Percentiles rank a stretch among this genome's conserved stretches.
Evolutionary conservation across 2,888 invertebrate genomes (phyloP).

Genomic region (Achlya flavicornis): DNA sequence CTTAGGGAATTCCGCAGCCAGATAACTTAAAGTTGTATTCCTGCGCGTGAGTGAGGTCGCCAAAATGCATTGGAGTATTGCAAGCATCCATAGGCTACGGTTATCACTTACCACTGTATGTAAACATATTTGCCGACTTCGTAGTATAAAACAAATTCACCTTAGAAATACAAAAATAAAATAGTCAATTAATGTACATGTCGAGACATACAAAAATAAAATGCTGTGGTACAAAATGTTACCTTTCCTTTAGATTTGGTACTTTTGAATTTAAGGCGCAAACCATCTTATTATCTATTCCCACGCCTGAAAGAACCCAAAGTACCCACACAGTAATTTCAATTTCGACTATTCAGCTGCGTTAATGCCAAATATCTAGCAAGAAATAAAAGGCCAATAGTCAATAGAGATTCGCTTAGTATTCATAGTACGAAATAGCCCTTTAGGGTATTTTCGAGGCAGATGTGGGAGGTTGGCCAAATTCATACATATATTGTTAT

Average conservation of each 20-base stretch:
- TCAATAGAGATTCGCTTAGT: constrained; percentile 43
- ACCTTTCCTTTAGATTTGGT: not conserved
- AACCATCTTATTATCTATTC: not conserved
- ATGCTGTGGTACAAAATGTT: too few relatives aligned
- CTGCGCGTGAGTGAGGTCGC: too few relatives aligned
- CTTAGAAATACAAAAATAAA: too few relatives aligned
- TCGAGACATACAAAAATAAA: too few relatives aligned
- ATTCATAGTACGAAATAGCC: constrained; percentile 51
- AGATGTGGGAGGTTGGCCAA: constrained; percentile 37
- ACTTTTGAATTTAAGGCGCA: constrained; percentile 1
- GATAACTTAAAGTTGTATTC: too few relatives aligned
- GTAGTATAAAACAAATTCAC: too few relatives aligned
- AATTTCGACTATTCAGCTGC: constrained; percentile 11
- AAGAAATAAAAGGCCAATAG: constrained; percentile 35
- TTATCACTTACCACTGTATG: too few relatives aligned
- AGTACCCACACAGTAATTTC: constrained; percentile 3
- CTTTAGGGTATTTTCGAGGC: constrained; percentile 50
- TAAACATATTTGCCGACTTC: too few relatives aligned
- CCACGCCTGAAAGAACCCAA: constrained; percentile 1
- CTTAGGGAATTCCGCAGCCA: too few relatives aligned
- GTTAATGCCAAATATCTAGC: constrained; percentile 24
- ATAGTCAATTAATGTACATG: too few relatives aligned
- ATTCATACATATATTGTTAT: constrained; percentile 16
- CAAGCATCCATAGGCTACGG: too few relatives aligned
- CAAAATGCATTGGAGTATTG: too few relatives aligned